Base-by-base conservation (phyloP, 2,888 invertebrate species). In the Galerucella pusilla region DNA sequence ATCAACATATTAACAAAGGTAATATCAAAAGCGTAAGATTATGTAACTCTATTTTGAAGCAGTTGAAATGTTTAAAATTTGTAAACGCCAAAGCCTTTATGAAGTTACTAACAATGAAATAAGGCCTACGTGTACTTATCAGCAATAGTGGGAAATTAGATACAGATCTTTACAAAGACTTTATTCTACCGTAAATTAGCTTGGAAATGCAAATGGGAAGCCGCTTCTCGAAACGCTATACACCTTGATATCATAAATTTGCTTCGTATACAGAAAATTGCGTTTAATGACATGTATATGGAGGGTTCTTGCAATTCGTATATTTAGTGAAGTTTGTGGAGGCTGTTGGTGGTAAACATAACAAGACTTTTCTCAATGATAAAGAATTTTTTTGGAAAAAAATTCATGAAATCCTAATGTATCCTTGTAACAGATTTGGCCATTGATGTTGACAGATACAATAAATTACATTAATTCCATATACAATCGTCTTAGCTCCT, bases 101-200 rank as follows among this genome's bases (percentile, higher is more conserved):
- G 57, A 71, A 71, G 66, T 71, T 59, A 71, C 54, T 45, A 54
- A 35, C 65, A 28, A 16, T 66, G 25, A 67, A 72, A 72, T 72
- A 66, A 66, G 59, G 66, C 66, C 59, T 72, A 66, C 67, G 60
- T 72, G 66, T 59, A 59, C 20, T 71, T 71, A 71, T 71, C 71
- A 66, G 71, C 65, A 57, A 49, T 72, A 66, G 45, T 16, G 60
- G 59, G 25, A 66, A 46, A 35, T 66, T 46, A 72, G 72, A 72
- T 72, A 72, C 46, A 72, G 66, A 72, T 72, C 72, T 72, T 60
- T 35, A 67, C 72, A 72, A 66, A 72, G 72, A 72, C 72, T 72
- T 72, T 67, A 72, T 66, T 72, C 72, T 49, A 66, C 46, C 16
- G 66, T 67, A 49, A 72, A 72, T 67, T 66, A 60, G n/a, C 72